Conservation (phyloP, 2,888 invertebrate species). For the Muscina levida region DNA sequence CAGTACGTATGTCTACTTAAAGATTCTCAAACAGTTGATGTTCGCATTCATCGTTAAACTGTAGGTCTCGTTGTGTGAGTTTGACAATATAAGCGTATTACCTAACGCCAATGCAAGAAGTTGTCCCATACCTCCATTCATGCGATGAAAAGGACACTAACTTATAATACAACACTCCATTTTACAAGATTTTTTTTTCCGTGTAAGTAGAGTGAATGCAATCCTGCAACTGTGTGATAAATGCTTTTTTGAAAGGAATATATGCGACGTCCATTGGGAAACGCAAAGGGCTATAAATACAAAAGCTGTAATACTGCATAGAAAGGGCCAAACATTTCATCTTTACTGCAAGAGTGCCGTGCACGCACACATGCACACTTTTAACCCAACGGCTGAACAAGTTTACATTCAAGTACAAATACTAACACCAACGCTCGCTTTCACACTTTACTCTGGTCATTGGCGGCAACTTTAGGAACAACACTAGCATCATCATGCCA, state of each 20-base stretch:
- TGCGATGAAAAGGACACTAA: too few species aligned
- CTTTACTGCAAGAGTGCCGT: too few species aligned
- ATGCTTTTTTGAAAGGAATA: conserved; percentile 62
- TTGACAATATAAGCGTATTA: too few species aligned
- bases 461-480: background rate
- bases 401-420: conserved; percentile 24
- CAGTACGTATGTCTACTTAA: too few species aligned
- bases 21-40: too few species aligned
- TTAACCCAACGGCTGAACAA: conserved; percentile 3
- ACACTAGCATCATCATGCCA: conserved; percentile 66
- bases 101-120: too few species aligned
- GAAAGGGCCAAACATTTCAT: background rate
- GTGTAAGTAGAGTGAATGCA: background rate
- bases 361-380: background rate
- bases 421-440: background rate
- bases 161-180: too few species aligned
- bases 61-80: too few species aligned
- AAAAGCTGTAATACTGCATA: conserved; percentile 52
- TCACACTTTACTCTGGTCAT: conserved; percentile 37
- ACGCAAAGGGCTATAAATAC: conserved; percentile 38
- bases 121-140: too few species aligned
- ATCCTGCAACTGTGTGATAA: conserved; percentile 62
- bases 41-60: too few species aligned
- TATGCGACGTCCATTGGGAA: conserved; percentile 52
- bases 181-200: too few species aligned